Conservation (phyloP, 2,113 vertebrate species). For the Ciconia maguari region DNA sequence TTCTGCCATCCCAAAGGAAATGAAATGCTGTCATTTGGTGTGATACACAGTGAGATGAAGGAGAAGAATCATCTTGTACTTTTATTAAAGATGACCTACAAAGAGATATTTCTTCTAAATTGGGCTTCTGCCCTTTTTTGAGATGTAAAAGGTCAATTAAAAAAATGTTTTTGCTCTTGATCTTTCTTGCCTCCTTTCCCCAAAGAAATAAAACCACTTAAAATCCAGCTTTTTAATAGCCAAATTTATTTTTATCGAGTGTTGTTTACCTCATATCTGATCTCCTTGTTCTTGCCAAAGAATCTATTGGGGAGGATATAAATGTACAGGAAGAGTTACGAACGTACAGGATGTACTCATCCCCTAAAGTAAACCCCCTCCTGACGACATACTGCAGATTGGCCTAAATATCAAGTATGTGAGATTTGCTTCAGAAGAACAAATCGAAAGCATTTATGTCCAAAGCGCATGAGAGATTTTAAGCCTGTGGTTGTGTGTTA, state of each 20-base stretch:
- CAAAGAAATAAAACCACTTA: neutral
- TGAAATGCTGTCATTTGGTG: constrained; percentile 30
- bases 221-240: neutral
- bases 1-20: constrained; percentile 32
- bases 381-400: neutral
- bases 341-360: neutral
- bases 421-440: neutral
- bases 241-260: neutral
- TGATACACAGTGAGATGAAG: neutral
- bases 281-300: neutral
- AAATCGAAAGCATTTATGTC: neutral
- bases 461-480: neutral
- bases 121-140: constrained; percentile 1
- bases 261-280: neutral
- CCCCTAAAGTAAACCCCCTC: neutral
- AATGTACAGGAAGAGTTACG: neutral
- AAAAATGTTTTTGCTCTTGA: neutral
- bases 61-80: constrained; percentile 16
- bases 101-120: constrained; percentile 20
- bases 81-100: constrained; percentile 45
- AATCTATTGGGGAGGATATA: neutral
- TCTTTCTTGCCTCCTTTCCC: neutral
- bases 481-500: neutral
- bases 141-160: neutral
- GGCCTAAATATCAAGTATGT: neutral